Evolutionary conservation across 2,888 invertebrate species (phyloP).

Genomic region (Keiferia lycopersicella): DNA sequence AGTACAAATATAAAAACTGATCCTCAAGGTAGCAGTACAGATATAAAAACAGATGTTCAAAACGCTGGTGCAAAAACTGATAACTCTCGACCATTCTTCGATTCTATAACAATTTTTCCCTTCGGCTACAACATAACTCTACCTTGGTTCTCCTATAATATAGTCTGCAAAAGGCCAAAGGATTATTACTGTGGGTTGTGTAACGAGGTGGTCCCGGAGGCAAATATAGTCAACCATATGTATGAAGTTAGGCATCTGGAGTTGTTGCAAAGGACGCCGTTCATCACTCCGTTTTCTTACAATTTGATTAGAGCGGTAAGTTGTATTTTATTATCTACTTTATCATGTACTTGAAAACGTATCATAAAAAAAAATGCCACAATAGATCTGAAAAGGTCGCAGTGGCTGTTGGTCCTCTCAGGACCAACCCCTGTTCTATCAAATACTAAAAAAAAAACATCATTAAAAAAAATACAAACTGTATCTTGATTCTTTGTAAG

Average conservation of each 20-base stretch:
- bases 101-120: constrained; percentile 30
- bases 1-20: constrained; percentile 8
- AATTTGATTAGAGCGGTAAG: constrained; percentile 44
- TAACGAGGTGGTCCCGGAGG: constrained; percentile 17
- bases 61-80: background rate
- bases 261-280: constrained; percentile 30
- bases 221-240: constrained; percentile 29
- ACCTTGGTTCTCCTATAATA: constrained; percentile 34
- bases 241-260: constrained; percentile 30
- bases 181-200: constrained; percentile 38
- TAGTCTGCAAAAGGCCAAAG: constrained; percentile 1
- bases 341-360: background rate
- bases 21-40: background rate
- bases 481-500: background rate
- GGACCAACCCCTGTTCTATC: no score
- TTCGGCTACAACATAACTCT: constrained; percentile 31
- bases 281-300: constrained; percentile 29
- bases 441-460: no score
- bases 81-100: constrained; percentile 3
- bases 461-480: background rate
- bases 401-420: no score
- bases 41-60: constrained; percentile 10
- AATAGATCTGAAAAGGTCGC: no score
- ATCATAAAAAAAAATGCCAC: no score
- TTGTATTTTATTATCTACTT: constrained; percentile 18